phyloP scores from a whole-genome alignment of 1,140 invertebrate genomes.

The Eupristina koningsbergeri region DNA sequence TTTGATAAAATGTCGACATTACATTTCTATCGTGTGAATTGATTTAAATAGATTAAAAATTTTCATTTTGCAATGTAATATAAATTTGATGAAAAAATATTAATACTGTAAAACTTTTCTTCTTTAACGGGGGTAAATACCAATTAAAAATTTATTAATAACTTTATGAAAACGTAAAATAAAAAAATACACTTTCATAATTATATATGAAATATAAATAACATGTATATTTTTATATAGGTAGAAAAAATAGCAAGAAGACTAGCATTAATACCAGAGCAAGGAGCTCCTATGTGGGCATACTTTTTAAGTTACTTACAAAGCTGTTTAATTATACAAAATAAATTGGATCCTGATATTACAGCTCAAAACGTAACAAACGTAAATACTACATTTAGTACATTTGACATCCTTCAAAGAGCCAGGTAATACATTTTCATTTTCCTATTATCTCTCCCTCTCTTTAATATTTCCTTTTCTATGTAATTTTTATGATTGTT shows the following conservation, averaged over 20 bases:
- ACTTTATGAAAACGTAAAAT: too few species aligned
- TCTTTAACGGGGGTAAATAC: too few species aligned
- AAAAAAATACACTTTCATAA: too few species aligned
- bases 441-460: neutral
- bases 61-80: too few species aligned
- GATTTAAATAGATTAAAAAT: too few species aligned
- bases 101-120: too few species aligned
- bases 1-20: too few species aligned
- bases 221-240: slow-evolving; percentile 59
- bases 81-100: too few species aligned
- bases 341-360: slow-evolving; percentile 75
- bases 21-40: too few species aligned
- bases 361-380: slow-evolving; percentile 79
- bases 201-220: neutral
- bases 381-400: slow-evolving; percentile 76
- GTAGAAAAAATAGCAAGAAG: slow-evolving; percentile 81
- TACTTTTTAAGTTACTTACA: slow-evolving; percentile 93
- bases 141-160: too few species aligned
- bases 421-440: slow-evolving; percentile 78
- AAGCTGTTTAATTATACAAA: slow-evolving; percentile 79
- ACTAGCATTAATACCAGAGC: slow-evolving; percentile 88
- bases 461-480: neutral
- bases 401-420: slow-evolving; percentile 89
- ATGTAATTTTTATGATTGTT: too few species aligned
- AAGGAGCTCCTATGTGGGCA: slow-evolving; percentile 83